These are phyloP conservation scores for Psittacus erithacus DNA, from an alignment of 2,113 vertebrate species.

Conservation along the genomic window DNA sequence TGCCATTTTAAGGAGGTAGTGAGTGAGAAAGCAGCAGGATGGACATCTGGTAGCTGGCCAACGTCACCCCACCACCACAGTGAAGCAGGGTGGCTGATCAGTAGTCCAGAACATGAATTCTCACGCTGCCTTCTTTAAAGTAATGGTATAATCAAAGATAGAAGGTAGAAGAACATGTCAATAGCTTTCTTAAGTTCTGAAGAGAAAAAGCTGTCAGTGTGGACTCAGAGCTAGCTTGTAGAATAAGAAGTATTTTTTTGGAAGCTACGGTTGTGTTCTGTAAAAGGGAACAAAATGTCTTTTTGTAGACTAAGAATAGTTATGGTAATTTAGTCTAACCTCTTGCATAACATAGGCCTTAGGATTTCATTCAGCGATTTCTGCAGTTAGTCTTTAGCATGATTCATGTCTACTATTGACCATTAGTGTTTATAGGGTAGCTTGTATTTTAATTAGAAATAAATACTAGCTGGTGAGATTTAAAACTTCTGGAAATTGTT, in stretches of 20 bases:
- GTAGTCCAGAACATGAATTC: not conserved
- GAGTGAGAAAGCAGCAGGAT: not conserved
- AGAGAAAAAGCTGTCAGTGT: not conserved
- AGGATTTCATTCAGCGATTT: not conserved
- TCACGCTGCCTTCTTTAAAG: not conserved
- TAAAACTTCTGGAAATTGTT: not conserved
- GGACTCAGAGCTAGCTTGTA: not conserved
- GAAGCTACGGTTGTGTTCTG: not conserved
- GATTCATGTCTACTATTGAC: not conserved
- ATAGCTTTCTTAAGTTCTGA: not conserved
- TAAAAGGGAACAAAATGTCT: not conserved
- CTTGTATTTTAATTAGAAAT: not conserved
- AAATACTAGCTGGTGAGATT: not conserved
- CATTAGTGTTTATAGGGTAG: not conserved
- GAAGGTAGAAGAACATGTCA: not conserved
- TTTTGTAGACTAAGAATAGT: not conserved
- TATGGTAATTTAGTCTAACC: not conserved
- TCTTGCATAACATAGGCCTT: not conserved
- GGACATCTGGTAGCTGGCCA: not conserved
- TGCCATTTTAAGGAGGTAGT: not conserved
- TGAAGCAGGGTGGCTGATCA: not conserved
- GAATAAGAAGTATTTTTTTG: not conserved
- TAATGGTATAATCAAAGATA: not conserved
- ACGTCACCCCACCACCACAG: no score
- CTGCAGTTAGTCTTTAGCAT: not conserved